These are phyloP conservation scores for Characodon lateralis DNA, from an alignment of 2,797 vertebrate genomes.

Conservation along the genomic window DNA sequence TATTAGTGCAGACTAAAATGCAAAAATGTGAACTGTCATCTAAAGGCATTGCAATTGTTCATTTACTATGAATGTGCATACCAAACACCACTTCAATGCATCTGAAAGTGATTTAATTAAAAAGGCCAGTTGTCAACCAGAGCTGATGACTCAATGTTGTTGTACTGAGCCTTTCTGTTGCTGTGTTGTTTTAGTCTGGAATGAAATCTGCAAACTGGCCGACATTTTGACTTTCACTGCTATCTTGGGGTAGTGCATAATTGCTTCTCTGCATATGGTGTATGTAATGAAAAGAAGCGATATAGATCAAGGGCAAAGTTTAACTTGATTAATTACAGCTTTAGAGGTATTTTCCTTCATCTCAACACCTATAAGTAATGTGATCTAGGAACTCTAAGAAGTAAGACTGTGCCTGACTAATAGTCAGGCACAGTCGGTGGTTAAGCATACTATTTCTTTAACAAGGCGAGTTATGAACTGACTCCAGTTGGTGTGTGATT, in stretches of 20 bases:
- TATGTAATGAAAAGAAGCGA: not conserved
- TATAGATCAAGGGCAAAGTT: not conserved
- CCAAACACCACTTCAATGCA: not conserved
- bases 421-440: not conserved
- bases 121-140: not conserved
- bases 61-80: not conserved
- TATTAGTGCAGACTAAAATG: no score
- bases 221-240: not conserved
- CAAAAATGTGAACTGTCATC: not conserved
- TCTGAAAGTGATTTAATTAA: not conserved
- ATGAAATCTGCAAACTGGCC: not conserved
- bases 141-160: not conserved
- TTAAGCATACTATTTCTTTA: not conserved
- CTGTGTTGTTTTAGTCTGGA: not conserved
- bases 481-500: not conserved
- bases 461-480: not conserved
- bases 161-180: not conserved
- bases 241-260: not conserved
- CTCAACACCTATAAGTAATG: not conserved
- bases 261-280: not conserved
- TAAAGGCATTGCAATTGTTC: not conserved
- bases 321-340: not conserved
- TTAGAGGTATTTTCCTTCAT: conserved; percentile 1
- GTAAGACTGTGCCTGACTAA: no score
- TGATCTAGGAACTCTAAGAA: not conserved